A percentile compares a stretch with the other conserved stretches of the same genome.
These are phyloP conservation scores for Gymnobelideus leadbeateri DNA, from an alignment of 2,113 vertebrate species.

Conservation along the genomic window DNA sequence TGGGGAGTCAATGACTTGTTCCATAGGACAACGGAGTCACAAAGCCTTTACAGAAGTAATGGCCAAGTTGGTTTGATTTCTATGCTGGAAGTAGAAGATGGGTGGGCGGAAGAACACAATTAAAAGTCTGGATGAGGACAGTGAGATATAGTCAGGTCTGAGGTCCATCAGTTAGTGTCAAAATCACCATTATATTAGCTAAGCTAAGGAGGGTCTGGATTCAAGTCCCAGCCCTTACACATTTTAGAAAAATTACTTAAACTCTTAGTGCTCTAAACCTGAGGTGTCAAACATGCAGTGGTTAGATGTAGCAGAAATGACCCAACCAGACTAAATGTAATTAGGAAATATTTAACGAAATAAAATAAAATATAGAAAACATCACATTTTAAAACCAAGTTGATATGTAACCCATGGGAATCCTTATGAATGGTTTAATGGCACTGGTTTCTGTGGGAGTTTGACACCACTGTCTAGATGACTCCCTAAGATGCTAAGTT, in stretches of 20 bases:
- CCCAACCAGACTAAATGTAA: not conserved
- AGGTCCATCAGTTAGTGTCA: not conserved
- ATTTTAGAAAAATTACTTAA: not conserved
- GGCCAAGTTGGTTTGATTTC: not conserved
- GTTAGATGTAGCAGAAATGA: not conserved
- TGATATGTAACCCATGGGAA: not conserved
- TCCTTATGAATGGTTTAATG: not conserved
- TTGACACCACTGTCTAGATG: not conserved
- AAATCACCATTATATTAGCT: not conserved
- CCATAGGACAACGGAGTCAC: not conserved
- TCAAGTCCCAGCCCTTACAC: not conserved
- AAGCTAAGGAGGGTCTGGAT: not conserved
- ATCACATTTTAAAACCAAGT: not conserved
- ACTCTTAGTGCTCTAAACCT: not conserved
- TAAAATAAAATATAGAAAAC: not conserved
- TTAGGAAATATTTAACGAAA: not conserved
- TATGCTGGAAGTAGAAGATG: not conserved
- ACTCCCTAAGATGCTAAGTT: not conserved
- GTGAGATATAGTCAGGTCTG: not conserved
- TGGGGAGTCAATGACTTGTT: not conserved
- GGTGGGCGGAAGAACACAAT: not conserved
- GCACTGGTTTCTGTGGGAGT: not conserved
- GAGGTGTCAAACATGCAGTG: not conserved
- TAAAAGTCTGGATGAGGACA: not conserved
- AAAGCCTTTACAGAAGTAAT: not conserved